Conservation (phyloP, 2,888 invertebrate genomes). For the Agrochola lota region DNA sequence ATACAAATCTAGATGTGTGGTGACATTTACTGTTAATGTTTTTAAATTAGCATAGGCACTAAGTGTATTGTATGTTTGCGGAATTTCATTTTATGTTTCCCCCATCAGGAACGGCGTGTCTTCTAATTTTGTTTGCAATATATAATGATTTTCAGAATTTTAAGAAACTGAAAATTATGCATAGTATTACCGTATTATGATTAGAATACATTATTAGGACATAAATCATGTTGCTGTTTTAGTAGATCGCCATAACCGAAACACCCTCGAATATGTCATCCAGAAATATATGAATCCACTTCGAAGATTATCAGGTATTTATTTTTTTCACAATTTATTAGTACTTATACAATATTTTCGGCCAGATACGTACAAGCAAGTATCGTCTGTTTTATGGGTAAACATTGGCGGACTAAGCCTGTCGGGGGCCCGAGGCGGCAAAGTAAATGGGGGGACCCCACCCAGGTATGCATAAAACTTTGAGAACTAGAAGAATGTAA, state of each 20-base stretch:
- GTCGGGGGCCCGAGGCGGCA: too few relatives aligned
- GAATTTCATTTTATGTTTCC: not conserved
- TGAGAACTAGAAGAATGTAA: too few relatives aligned
- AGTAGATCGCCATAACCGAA: conserved; percentile 45
- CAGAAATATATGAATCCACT: conserved; percentile 70
- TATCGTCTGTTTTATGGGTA: not conserved
- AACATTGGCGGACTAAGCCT: too few relatives aligned
- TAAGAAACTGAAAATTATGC: not conserved
- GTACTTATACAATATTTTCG: not conserved
- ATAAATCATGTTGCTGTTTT: conserved; percentile 9
- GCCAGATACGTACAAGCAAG: not conserved
- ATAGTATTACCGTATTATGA: not conserved
- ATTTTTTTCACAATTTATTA: not conserved
- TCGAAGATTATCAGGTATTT: conserved; percentile 69
- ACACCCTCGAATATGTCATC: conserved; percentile 61
- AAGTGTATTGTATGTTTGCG: not conserved
- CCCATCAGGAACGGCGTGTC: not conserved
- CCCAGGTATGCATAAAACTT: too few relatives aligned
- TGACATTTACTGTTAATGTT: not conserved
- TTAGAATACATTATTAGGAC: not conserved
- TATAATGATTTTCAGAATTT: not conserved
- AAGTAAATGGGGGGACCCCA: too few relatives aligned
- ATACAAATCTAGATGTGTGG: not conserved
- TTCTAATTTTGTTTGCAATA: not conserved
- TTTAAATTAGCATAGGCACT: not conserved